Conservation (phyloP, 30 jellyfish, hydroid and myxozoan genomes). For the Mastigias papua region DNA sequence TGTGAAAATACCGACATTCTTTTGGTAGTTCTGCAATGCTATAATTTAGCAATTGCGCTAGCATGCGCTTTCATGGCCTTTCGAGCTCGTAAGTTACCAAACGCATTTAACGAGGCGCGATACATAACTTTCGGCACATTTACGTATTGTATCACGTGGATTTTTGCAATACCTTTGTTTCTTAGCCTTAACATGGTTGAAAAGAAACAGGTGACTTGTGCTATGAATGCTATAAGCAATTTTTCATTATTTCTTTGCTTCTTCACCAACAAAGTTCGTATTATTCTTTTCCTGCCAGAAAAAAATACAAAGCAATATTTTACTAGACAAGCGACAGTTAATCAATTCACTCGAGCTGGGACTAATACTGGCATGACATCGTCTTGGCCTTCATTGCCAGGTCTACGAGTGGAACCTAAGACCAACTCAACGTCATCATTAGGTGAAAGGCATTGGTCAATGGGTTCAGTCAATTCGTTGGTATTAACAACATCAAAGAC, state of each 20-base stretch:
- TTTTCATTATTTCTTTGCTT: conserved; percentile 43
- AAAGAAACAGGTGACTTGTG: conserved; percentile 35
- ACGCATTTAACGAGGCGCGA: conserved; percentile 86
- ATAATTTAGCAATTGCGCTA: conserved; percentile 51
- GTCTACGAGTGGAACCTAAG: neutral
- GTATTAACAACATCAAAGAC: neutral
- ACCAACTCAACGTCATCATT: neutral
- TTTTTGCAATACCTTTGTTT: conserved; percentile 70
- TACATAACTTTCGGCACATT: conserved; percentile 80
- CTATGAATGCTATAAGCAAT: conserved; percentile 44
- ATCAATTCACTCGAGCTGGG: conserved; percentile 26
- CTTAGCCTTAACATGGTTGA: conserved; percentile 54
- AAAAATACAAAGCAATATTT: conserved; percentile 55
- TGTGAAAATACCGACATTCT: conserved; percentile 35
- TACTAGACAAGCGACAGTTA: conserved; percentile 50
- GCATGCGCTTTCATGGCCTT: conserved; percentile 82
- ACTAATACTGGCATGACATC: conserved; percentile 31
- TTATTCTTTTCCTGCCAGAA: conserved; percentile 74
- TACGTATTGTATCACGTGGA: conserved; percentile 70
- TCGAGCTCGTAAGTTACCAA: conserved; percentile 90
- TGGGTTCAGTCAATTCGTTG: conserved; percentile 26
- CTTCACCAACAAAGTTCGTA: conserved; percentile 57
- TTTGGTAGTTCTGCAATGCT: conserved; percentile 49
- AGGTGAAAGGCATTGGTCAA: neutral
- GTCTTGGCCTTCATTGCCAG: conserved; percentile 50